Conservation (phyloP, 2,888 invertebrate genomes). For the Mesorhabditis belari region DNA sequence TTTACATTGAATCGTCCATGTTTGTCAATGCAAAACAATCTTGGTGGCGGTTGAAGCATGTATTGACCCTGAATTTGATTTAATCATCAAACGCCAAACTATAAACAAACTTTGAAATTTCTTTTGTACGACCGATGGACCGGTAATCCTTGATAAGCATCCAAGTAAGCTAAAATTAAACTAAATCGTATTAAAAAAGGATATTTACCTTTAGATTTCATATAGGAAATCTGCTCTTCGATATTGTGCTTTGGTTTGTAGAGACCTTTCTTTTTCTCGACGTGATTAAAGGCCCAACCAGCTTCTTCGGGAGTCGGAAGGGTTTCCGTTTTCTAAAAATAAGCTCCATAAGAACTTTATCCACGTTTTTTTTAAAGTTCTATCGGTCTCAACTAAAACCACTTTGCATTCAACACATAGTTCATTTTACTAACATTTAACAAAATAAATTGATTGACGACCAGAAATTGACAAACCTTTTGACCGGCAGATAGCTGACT, state of each 20-base stretch:
- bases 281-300: conserved; percentile 45
- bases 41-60: conserved; percentile 43
- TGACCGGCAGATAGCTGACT: too few species aligned
- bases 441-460: too few species aligned
- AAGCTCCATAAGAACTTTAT: too few species aligned
- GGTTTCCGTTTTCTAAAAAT: background rate
- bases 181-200: background rate
- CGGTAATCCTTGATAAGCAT: conserved; percentile 47
- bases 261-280: conserved; percentile 47
- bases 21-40: conserved; percentile 49
- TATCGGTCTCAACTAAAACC: too few species aligned
- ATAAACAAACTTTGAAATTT: conserved; percentile 29
- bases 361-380: too few species aligned
- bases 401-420: too few species aligned
- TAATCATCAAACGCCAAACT: background rate
- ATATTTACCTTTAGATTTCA: conserved; percentile 44
- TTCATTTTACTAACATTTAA: too few species aligned
- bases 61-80: conserved; percentile 30
- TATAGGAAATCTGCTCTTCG: conserved; percentile 46
- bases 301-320: conserved; percentile 11
- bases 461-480: too few species aligned
- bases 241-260: conserved; percentile 46
- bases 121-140: conserved; percentile 47
- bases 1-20: conserved; percentile 47
- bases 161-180: conserved; percentile 35